A percentile compares a stretch with the other conserved stretches of the same genome.
Evolutionary conservation across 2,888 invertebrate genomes (phyloP).

Genomic region (Bugula neritina): DNA sequence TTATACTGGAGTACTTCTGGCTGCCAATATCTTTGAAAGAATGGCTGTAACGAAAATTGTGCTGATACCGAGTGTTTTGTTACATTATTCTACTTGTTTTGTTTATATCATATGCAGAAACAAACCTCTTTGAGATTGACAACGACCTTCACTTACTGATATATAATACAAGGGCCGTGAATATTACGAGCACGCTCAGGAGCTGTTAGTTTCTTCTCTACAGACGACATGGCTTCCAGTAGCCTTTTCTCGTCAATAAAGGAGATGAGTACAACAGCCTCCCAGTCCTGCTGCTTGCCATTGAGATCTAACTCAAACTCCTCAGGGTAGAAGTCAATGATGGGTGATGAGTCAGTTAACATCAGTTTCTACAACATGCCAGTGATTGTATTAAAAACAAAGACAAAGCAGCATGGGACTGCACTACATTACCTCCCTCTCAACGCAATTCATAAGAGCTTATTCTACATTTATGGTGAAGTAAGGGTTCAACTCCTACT

Average conservation of each 20-base stretch:
- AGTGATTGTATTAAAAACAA: not conserved
- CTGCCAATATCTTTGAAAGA: no score
- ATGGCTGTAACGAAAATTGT: no score
- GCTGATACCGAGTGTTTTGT: no score
- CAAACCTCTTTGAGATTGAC: no score
- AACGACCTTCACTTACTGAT: conserved; percentile 55
- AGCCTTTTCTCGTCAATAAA: conserved; percentile 84
- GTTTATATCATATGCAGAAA: no score
- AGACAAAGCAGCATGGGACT: no score
- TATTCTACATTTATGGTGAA: no score
- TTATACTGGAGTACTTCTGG: no score
- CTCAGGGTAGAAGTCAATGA: conserved; percentile 95
- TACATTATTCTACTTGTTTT: no score
- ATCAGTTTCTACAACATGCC: conserved; percentile 65
- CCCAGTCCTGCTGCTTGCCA: conserved; percentile 98
- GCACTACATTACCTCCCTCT: no score
- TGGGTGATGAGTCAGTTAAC: conserved; percentile 79
- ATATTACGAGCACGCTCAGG: conserved; percentile 75
- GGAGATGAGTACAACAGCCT: conserved; percentile 88
- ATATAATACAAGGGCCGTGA: conserved; percentile 81
- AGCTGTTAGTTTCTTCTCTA: conserved; percentile 69
- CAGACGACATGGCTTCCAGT: conserved; percentile 74
- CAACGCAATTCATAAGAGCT: no score
- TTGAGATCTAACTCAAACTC: conserved; percentile 94
- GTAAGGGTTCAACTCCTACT: no score